A percentile compares a stretch with the other conserved stretches of the same genome.
Evolutionary conservation across 1,140 invertebrate species (phyloP).

Genomic region (Ditylenchus dipsaci): DNA sequence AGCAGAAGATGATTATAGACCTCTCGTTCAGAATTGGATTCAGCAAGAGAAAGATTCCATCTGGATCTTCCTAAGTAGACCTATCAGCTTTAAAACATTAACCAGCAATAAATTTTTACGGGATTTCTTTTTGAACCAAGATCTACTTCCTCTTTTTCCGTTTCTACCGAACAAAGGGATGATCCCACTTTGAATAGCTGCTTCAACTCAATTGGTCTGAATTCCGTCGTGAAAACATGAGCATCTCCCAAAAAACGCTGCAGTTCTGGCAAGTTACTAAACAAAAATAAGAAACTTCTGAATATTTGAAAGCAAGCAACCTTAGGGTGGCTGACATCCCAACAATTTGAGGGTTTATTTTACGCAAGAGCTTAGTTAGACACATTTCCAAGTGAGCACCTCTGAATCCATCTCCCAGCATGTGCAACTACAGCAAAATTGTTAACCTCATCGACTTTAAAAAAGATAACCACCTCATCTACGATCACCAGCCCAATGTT

Average conservation of each 20-base stretch:
- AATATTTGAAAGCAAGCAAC: slow-evolving; percentile 64
- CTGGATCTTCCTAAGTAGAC: slow-evolving; percentile 36
- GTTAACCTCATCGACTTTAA: no score
- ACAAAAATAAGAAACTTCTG: no score
- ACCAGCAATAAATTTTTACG: no score
- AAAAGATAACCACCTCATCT: slow-evolving; percentile 75
- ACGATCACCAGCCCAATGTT: slow-evolving; percentile 80
- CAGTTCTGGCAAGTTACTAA: no score
- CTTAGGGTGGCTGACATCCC: slow-evolving; percentile 96
- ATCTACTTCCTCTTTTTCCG: no score
- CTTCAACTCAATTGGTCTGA: slow-evolving; percentile 69
- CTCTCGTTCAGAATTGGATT: slow-evolving; percentile 72
- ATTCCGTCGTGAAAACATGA: slow-evolving; percentile 75
- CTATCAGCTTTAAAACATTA: neutral
- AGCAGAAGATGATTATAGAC: slow-evolving; percentile 86
- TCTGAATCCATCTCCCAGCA: slow-evolving; percentile 76
- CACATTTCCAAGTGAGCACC: slow-evolving; percentile 78
- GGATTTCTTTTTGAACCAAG: no score
- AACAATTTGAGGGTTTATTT: slow-evolving; percentile 68
- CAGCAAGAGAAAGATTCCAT: slow-evolving; percentile 64
- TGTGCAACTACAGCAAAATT: slow-evolving; percentile 71
- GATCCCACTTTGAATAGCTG: slow-evolving; percentile 20
- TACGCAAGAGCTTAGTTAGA: slow-evolving; percentile 70
- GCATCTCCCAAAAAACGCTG: slow-evolving; percentile 65
- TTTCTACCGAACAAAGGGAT: slow-evolving; percentile 11